Evolutionary conservation across 2,888 invertebrate species (phyloP).

Genomic region (Xylophagus ater): DNA sequence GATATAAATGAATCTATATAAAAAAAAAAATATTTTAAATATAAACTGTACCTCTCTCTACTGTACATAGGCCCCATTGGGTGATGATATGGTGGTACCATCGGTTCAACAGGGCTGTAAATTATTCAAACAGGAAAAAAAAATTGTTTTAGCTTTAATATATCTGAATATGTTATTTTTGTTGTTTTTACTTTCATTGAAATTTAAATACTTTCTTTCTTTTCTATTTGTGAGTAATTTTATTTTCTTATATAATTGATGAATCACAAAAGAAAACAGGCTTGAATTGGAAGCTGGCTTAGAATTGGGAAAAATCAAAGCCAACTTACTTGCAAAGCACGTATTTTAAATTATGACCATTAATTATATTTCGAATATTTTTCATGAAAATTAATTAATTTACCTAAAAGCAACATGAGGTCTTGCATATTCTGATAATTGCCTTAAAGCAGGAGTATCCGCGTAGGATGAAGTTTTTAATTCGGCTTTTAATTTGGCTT

Average conservation of each 20-base stretch:
- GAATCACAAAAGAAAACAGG: too few species aligned
- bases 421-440: slow-evolving; percentile 83
- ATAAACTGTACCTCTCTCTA: slow-evolving; percentile 40
- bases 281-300: too few species aligned
- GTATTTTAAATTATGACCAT: too few species aligned
- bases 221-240: too few species aligned
- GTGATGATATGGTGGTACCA: slow-evolving; percentile 42
- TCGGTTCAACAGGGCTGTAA: slow-evolving; percentile 43
- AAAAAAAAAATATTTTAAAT: slow-evolving; percentile 12
- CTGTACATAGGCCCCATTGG: slow-evolving; percentile 42
- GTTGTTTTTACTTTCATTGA: too few species aligned
- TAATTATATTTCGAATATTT: background rate
- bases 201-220: too few species aligned
- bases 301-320: too few species aligned
- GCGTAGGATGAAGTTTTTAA: slow-evolving; percentile 79
- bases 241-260: too few species aligned
- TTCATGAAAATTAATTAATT: slow-evolving; percentile 14
- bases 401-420: slow-evolving; percentile 82
- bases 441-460: slow-evolving; percentile 86
- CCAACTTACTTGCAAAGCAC: too few species aligned
- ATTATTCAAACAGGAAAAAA: slow-evolving; percentile 20
- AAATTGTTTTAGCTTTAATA: slow-evolving; percentile 9
- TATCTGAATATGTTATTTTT: too few species aligned
- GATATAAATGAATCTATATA: too few species aligned
- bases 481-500: slow-evolving; percentile 54